These are phyloP conservation scores for Tor tambroides DNA, from an alignment of 2,113 vertebrate species.

Conservation along the genomic window DNA sequence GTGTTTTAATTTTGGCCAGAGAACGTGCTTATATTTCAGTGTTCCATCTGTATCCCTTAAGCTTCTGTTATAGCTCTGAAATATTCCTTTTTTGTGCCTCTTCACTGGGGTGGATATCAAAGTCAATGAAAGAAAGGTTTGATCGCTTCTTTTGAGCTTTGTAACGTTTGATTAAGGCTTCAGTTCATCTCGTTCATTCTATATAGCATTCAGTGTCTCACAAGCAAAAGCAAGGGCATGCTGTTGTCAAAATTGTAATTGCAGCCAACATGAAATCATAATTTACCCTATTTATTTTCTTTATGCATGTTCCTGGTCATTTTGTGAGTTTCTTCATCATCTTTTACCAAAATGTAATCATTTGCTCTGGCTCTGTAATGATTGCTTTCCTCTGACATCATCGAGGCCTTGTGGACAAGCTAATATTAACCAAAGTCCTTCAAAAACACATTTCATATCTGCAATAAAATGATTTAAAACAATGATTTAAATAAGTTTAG, in stretches of 20 bases:
- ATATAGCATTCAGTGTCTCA: neutral
- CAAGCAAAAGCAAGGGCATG: neutral
- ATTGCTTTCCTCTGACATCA: too few species aligned
- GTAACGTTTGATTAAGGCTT: neutral
- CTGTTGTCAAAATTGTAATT: neutral
- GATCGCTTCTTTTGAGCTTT: neutral
- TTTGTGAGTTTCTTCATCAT: too few species aligned
- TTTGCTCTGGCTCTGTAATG: neutral
- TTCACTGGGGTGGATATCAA: neutral
- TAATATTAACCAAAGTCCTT: too few species aligned
- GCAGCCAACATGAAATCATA: neutral
- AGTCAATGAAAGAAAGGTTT: neutral
- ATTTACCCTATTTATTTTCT: too few species aligned
- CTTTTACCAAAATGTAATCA: neutral
- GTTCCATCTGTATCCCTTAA: conserved; percentile 36
- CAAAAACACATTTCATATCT: too few species aligned
- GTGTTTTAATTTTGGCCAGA: conserved; percentile 50
- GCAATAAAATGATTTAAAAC: too few species aligned
- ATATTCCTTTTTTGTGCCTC: conserved; percentile 1
- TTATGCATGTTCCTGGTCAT: neutral
- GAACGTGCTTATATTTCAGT: conserved; percentile 63
- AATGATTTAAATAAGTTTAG: neutral
- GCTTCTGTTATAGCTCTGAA: conserved; percentile 50
- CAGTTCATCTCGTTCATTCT: neutral
- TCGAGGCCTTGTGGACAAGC: too few species aligned